These are phyloP conservation scores for Euleptes europaea DNA, from an alignment of 2,113 vertebrate genomes.

Conservation along the genomic window DNA sequence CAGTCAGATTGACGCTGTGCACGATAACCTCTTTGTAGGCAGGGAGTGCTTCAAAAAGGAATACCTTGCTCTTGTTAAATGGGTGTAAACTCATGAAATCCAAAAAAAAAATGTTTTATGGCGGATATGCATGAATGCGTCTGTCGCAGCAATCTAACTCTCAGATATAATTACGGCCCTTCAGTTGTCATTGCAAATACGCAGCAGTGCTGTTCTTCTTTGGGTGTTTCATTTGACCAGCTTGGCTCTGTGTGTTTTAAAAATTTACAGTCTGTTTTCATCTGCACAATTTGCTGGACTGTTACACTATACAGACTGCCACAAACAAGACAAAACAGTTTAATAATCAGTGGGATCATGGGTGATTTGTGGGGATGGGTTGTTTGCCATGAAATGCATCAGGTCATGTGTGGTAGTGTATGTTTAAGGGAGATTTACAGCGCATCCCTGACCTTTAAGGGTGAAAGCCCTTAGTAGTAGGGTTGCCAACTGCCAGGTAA, in stretches of 20 bases:
- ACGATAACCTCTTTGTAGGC: accelerated
- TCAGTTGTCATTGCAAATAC: not conserved
- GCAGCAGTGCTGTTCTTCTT: not conserved
- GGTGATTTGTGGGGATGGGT: not conserved
- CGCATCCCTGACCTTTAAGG: too few species aligned
- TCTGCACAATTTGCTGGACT: not conserved
- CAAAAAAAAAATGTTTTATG: not conserved
- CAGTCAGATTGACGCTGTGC: not conserved
- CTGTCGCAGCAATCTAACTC: not conserved
- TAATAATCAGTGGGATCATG: not conserved
- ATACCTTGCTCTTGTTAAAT: not conserved
- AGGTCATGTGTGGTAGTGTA: not conserved
- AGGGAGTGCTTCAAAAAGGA: not conserved
- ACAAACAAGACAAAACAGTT: not conserved
- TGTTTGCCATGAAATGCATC: conserved; percentile 27
- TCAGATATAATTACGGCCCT: not conserved
- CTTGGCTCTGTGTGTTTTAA: not conserved
- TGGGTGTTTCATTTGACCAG: conserved; percentile 1
- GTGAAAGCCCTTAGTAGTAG: too few species aligned
- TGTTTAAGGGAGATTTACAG: not conserved
- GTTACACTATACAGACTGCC: not conserved
- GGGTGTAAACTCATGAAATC: not conserved
- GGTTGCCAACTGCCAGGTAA: too few species aligned
- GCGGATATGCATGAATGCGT: not conserved
- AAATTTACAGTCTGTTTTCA: not conserved